phyloP scores from a whole-genome alignment of 1,140 invertebrate genomes.

The Dendrolimus kikuchii region DNA sequence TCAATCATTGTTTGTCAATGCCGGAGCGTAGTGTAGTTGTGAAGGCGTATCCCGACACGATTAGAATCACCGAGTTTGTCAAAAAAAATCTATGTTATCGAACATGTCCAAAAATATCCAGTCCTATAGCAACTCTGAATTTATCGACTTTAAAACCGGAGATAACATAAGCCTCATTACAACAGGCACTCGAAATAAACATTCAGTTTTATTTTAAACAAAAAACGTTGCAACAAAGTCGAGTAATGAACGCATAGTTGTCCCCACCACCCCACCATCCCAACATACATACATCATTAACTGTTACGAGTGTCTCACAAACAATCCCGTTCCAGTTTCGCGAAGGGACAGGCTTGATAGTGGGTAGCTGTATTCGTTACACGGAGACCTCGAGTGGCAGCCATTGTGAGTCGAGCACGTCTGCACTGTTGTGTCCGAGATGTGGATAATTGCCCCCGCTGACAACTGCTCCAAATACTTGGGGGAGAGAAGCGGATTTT shows the following conservation, averaged over 20 bases:
- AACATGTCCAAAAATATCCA: too few relatives aligned
- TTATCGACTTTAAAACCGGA: too few relatives aligned
- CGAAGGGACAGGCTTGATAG: conserved; percentile 60
- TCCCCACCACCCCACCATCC: conserved; percentile 12
- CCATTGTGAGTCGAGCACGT: conserved; percentile 63
- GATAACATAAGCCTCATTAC: too few relatives aligned
- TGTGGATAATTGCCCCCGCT: conserved; percentile 62
- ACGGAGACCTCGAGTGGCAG: conserved; percentile 56
- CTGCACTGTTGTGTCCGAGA: conserved; percentile 63
- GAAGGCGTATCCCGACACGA: too few relatives aligned
- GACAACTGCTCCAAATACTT: conserved; percentile 15
- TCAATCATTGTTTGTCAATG: too few relatives aligned
- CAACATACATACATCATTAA: conserved; percentile 60
- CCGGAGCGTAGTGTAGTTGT: too few relatives aligned
- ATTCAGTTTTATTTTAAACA: not conserved
- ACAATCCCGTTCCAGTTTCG: conserved; percentile 64
- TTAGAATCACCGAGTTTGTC: too few relatives aligned
- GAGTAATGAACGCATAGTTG: conserved; percentile 45
- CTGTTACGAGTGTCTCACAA: conserved; percentile 57
- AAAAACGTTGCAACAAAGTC: conserved; percentile 19
- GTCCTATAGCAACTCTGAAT: too few relatives aligned
- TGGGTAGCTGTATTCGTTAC: conserved; percentile 63
- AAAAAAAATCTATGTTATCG: too few relatives aligned
- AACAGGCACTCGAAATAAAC: too few relatives aligned
- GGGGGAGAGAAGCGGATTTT: conserved; percentile 35